phyloP scores from a whole-genome alignment of 92 coral and sea anemone genomes.

The Phymanthus crucifer region DNA sequence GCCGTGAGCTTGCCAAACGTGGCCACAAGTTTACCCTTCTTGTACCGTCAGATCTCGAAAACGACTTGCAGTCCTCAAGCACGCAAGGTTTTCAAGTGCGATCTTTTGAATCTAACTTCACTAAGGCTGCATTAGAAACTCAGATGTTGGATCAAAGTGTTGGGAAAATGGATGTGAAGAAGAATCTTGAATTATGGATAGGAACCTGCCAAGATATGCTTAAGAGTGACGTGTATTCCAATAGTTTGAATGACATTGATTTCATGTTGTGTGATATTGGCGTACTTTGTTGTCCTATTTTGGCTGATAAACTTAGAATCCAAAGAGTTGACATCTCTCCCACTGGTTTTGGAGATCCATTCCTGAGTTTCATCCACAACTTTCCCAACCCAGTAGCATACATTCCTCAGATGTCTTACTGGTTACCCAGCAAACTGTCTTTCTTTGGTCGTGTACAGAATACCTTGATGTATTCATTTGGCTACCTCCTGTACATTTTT shows the following conservation, averaged over 20 bases:
- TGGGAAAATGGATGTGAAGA: constrained; percentile 43
- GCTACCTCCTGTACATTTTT: constrained; percentile 36
- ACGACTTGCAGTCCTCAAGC: constrained; percentile 22
- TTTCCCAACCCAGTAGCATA: constrained; percentile 65
- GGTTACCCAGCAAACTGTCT: constrained; percentile 50
- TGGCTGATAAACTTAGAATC: constrained; percentile 69
- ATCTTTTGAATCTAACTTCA: constrained; percentile 52
- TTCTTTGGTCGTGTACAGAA: constrained; percentile 56
- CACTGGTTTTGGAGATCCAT: constrained; percentile 69
- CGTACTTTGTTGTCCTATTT: constrained; percentile 62
- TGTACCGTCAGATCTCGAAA: constrained; percentile 56
- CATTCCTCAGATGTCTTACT: constrained; percentile 59
- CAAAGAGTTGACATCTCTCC: constrained; percentile 78
- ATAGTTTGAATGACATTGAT: constrained; percentile 33
- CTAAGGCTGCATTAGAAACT: constrained; percentile 44
- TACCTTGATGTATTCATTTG: constrained; percentile 47
- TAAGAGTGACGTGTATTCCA: constrained; percentile 28
- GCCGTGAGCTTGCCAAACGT: constrained; percentile 59
- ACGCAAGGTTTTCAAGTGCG: constrained; percentile 34
- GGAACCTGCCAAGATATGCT: constrained; percentile 62
- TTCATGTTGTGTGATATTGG: constrained; percentile 77
- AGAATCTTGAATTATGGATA: constrained; percentile 45
- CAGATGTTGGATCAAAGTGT: constrained; percentile 52
- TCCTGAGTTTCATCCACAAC: constrained; percentile 66
- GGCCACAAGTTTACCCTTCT: constrained; percentile 64